A percentile compares a stretch with the other conserved stretches of the same genome.
phyloP scores from a whole-genome alignment of 2,113 vertebrate species.

The Callipepla californica region DNA sequence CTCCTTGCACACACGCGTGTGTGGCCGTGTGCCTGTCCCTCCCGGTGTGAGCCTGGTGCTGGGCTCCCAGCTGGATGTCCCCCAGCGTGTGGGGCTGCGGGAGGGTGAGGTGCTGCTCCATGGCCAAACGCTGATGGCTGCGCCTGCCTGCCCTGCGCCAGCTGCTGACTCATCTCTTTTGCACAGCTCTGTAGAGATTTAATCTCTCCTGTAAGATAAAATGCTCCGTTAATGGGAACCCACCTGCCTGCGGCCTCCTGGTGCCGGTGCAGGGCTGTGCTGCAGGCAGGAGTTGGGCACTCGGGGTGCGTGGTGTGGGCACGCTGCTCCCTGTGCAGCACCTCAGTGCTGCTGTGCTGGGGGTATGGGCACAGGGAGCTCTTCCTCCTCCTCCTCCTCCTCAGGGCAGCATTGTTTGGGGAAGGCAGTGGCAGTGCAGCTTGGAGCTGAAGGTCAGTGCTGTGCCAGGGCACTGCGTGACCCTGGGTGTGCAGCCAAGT shows the following conservation, averaged over 20 bases:
- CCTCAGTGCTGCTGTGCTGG: not conserved
- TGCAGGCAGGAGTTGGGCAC: not conserved
- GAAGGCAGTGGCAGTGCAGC: not conserved
- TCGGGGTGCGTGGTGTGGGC: no score
- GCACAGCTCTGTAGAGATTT: not conserved
- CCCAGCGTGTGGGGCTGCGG: not conserved
- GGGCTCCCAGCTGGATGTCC: not conserved
- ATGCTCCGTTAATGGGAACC: not conserved
- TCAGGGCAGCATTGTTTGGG: fast-evolving
- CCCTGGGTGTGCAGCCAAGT: no score
- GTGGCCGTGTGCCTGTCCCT: no score
- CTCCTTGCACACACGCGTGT: not conserved
- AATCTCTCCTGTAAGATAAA: not conserved
- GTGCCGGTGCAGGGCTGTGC: not conserved
- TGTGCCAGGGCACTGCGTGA: not conserved
- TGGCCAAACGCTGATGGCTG: not conserved
- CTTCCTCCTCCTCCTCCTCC: not conserved
- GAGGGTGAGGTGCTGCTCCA: not conserved
- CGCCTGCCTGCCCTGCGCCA: not conserved
- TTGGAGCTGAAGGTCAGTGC: not conserved
- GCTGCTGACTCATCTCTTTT: slow-evolving; percentile 54
- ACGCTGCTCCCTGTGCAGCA: fast-evolving
- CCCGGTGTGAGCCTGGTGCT: fast-evolving
- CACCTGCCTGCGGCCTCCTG: not conserved
- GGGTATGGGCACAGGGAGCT: fast-evolving